A percentile compares a stretch with the other conserved stretches of the same genome.
Evolutionary conservation across 2,888 invertebrate genomes (phyloP).

Genomic region (Volucella inflata): DNA sequence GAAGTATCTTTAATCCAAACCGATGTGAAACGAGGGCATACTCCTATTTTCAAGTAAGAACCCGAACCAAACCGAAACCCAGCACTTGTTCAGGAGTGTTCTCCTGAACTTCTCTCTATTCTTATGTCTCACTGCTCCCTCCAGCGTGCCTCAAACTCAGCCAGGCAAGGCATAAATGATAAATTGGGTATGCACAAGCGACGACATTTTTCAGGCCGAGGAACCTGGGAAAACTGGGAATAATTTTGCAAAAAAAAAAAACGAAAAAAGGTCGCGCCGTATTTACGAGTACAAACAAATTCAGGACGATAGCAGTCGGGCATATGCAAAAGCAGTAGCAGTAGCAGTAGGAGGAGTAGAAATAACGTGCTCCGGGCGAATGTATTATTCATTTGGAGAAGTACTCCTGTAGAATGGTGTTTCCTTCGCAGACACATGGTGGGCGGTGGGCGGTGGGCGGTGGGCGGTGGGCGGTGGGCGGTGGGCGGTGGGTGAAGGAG

Average conservation of each 20-base stretch:
- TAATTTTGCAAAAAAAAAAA: slow-evolving; percentile 20
- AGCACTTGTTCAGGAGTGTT: slow-evolving; percentile 49
- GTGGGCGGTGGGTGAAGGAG: neutral
- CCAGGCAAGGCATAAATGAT: slow-evolving; percentile 55
- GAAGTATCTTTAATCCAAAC: slow-evolving; percentile 36
- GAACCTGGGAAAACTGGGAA: slow-evolving; percentile 11
- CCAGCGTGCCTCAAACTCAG: neutral
- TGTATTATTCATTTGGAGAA: slow-evolving; percentile 73
- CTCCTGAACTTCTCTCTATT: neutral
- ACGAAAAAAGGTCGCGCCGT: slow-evolving; percentile 33
- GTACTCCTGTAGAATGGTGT: slow-evolving; percentile 63
- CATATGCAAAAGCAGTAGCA: neutral
- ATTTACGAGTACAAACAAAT: slow-evolving; percentile 24
- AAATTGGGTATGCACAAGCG: slow-evolving; percentile 65
- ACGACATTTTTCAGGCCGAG: slow-evolving; percentile 64
- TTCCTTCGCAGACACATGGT: slow-evolving; percentile 66
- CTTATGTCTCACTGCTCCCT: neutral
- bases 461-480: no score
- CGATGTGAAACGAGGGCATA: slow-evolving; percentile 18
- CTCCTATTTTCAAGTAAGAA: slow-evolving; percentile 43
- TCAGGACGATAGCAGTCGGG: neutral
- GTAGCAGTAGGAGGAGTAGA: slow-evolving; percentile 7
- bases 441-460: no score
- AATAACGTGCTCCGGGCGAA: slow-evolving; percentile 72
- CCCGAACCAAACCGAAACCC: neutral